Evolutionary conservation across 2,797 vertebrate species (phyloP).

Genomic region (Pseudochirops cupreus): DNA sequence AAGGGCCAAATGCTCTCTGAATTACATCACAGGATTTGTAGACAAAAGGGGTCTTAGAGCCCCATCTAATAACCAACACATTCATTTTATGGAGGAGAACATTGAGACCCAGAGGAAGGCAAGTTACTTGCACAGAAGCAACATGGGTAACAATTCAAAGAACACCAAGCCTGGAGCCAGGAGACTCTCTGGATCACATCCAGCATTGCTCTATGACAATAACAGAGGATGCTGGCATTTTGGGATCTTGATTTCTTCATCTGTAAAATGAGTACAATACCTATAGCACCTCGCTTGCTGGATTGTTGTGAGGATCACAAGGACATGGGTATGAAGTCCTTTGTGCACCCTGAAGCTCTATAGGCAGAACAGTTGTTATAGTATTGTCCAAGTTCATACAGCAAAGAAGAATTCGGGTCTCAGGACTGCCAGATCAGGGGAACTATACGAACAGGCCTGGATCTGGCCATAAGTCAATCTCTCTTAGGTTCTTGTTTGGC

Average conservation of each 20-base stretch:
- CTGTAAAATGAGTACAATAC: background rate
- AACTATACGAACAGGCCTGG: background rate
- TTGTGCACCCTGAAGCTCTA: background rate
- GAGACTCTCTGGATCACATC: background rate
- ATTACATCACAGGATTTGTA: background rate
- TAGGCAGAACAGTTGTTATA: background rate
- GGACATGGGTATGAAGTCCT: background rate
- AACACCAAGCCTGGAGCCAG: accelerated
- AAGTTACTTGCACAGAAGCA: background rate
- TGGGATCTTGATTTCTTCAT: conserved; percentile 20
- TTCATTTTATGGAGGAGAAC: background rate
- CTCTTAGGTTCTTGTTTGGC: background rate
- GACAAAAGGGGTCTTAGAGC: background rate
- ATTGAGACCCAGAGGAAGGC: background rate
- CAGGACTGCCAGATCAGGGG: background rate
- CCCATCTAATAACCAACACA: background rate
- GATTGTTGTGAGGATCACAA: background rate
- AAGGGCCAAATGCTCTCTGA: background rate
- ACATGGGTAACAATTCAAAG: accelerated
- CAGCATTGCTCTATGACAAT: background rate
- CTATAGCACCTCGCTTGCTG: accelerated
- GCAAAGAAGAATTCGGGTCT: background rate
- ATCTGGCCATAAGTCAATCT: background rate
- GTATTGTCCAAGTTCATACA: background rate
- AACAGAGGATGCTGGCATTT: background rate